These are phyloP conservation scores for Pterophyllum scalare DNA, from an alignment of 2,113 vertebrate genomes.

Conservation along the genomic window DNA sequence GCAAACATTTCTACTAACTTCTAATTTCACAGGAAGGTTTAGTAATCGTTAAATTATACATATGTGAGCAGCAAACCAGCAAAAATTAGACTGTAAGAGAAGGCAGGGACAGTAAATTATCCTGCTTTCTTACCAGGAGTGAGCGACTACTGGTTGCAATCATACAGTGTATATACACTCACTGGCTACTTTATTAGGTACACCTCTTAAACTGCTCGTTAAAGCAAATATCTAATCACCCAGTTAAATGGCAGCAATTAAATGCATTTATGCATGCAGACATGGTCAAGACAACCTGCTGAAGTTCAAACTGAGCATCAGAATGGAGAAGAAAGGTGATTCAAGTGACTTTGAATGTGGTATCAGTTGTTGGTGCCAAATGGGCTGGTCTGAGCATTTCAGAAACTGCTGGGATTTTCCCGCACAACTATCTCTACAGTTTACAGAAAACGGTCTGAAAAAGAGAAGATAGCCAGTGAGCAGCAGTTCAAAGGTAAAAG, in stretches of 20 bases:
- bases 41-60: background rate
- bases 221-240: background rate
- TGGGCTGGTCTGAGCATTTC: background rate
- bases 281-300: background rate
- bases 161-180: background rate
- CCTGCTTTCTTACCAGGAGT: background rate
- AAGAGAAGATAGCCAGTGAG: background rate
- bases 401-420: background rate
- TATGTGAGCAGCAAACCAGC: background rate
- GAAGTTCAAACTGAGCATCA: background rate
- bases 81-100: background rate
- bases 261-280: background rate
- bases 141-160: background rate
- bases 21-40: background rate
- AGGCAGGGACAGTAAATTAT: background rate
- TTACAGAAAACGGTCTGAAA: background rate
- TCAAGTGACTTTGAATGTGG: background rate
- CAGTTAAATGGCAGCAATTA: background rate
- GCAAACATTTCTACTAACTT: slow-evolving; percentile 22
- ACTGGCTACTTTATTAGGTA: background rate
- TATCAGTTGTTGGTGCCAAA: background rate
- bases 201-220: background rate
- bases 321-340: background rate
- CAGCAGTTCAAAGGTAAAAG: background rate
- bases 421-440: background rate